Conservation (phyloP, 2,113 vertebrate species). For the Megaceryle torquata region DNA sequence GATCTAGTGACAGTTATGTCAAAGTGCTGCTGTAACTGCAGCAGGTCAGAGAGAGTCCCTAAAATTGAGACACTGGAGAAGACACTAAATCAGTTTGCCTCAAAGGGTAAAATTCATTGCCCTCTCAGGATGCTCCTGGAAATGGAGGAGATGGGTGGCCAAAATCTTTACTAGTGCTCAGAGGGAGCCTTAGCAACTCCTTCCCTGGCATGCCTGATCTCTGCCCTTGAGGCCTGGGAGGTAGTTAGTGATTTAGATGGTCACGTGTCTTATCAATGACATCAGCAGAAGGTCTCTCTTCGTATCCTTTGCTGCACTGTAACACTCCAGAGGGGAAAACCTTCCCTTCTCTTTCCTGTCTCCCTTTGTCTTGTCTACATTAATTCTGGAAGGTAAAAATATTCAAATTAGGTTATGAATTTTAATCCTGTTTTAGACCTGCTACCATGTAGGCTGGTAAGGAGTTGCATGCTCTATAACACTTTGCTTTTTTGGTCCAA, state of each 20-base stretch:
- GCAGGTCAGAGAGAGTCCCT: neutral
- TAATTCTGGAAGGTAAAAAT: neutral
- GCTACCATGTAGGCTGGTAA: neutral
- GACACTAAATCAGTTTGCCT: neutral
- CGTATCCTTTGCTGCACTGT: accelerated
- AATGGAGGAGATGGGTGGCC: neutral
- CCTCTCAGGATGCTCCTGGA: neutral
- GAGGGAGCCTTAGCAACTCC: neutral
- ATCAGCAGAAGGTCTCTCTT: neutral
- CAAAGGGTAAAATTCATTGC: neutral
- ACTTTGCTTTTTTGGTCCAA: neutral
- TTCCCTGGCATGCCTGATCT: neutral
- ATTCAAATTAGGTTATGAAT: neutral
- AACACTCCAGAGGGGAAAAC: neutral
- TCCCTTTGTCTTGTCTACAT: neutral
- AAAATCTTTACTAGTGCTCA: neutral
- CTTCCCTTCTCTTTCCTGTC: neutral
- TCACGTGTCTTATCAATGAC: neutral
- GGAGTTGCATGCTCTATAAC: neutral
- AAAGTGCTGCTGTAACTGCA: neutral
- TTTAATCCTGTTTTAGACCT: neutral
- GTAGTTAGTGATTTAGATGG: neutral
- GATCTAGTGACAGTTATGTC: neutral
- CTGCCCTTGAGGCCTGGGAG: neutral
- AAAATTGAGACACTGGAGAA: neutral